Base-by-base conservation (phyloP, 2,113 vertebrate species). In the Trogon surrucura region DNA sequence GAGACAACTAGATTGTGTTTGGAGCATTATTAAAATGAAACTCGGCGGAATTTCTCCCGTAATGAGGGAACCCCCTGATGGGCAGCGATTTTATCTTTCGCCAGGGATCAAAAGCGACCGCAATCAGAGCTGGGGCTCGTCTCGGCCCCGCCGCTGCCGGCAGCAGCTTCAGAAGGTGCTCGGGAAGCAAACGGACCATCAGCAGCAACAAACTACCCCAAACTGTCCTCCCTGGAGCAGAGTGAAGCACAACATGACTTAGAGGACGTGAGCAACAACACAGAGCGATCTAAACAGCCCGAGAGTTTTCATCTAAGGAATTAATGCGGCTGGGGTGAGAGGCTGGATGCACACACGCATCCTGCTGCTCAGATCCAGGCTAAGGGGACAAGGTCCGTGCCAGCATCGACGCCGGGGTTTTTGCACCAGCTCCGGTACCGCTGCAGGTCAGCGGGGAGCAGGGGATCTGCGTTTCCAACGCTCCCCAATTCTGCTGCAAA, bases 1-100 rank as follows among this genome's bases (percentile, higher is more conserved):
- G 82, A 57, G 89, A 64, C 84, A 87, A 87, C 92, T 38, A 84
- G 85, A 88, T 72, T 20, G 92, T 25, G 53, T 45, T 91, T 67
- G 85, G 83, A 67, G 67, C 38, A 4, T 66, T 54, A 60, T 74
- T 71, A 91, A 88, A 95, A 53, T 36, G n/a, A 91, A 41, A 10
- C 81, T 41, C 30, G 0, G 47, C 10, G 53, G 88, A 75, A 93
- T 84, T 75, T 58, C 87, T 79, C 41, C 47, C 4, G 0, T 2
- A 13, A 70, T 11, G 13, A 62, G 47, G 56, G 88, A 82, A 54
- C 78, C 62, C 82, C 81, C 9, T 51, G 58, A 2, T 0, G 51
- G 69, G 91, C 87, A 88, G 65, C 4, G 10, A 30, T 41, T 77
- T 61, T 47, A 23, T 87, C 87, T 32, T 41, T 53, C 61, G 78